Base-by-base conservation (phyloP, 2,888 invertebrate genomes). In the Archips xylosteana region DNA sequence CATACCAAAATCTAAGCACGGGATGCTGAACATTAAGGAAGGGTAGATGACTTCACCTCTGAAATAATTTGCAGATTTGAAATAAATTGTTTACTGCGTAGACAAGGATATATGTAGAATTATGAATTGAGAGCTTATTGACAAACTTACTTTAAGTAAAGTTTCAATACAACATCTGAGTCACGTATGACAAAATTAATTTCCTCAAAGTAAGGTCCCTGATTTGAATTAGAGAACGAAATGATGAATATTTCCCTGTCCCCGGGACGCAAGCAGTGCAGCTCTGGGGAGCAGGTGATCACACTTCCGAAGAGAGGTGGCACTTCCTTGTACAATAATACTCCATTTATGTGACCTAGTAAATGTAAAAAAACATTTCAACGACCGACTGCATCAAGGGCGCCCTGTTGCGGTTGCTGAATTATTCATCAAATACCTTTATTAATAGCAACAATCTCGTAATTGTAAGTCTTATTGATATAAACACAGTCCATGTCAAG, bases 1-100 rank as follows among this genome's bases (percentile, higher is more conserved):
- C 60, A 83, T 85, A 51, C 95, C 96, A 83, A 96, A 96, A 86
- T 96, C 94, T 63, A 96, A 83, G 76, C 89, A 90, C 0, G 91
- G 88, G 51, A 92, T 87, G 77, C 95, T 94, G 77, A 96, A 95
- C 81, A 86, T 92, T 39, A 96, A 81, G 9, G 95, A 92, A 1
- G 96, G 96, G 80, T 95, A 95, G 71, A 96, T 88, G 1, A 96
- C 92, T 82, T 92, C 94, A 15, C 96, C 96, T 79, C 96, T 96
- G 85, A 75, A 94, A 92, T 74, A 66, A 60, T 32, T 62, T n/a
- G 32, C 59, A 64, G 6, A 34, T 57, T 57, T 57, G 32, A 32
- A 57, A 12, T 32, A 32, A 23, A 57, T 3, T 32, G 6, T 12
- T 12, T 9, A n/a, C n/a, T 3, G 32, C 3, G 32, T 57, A 4